Evolutionary conservation across 1,140 invertebrate genomes (phyloP).

Genomic region (Artemia franciscana): DNA sequence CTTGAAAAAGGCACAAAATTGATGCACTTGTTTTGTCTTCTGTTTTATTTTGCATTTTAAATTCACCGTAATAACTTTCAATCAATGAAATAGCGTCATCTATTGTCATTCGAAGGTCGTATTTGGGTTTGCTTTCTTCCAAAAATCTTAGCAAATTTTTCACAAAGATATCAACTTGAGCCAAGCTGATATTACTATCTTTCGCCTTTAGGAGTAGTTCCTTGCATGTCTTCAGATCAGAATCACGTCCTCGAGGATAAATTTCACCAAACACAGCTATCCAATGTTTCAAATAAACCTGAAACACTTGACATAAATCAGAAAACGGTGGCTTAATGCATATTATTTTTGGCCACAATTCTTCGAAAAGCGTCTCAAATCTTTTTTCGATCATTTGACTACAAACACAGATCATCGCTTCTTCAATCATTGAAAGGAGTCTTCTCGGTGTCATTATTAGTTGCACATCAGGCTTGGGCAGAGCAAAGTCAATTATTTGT

Average conservation of each 20-base stretch:
- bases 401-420: not conserved
- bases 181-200: not conserved
- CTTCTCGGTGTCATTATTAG: not conserved
- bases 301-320: not conserved
- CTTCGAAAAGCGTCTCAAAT: not conserved
- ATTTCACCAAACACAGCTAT: not conserved
- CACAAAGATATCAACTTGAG: not conserved
- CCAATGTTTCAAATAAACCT: not conserved
- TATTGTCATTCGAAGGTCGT: not conserved
- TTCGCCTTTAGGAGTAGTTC: not conserved
- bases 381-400: not conserved
- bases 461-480: not conserved
- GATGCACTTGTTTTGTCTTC: not conserved
- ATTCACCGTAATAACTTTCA: not conserved
- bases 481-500: not conserved
- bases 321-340: not conserved
- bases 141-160: not conserved
- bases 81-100: not conserved
- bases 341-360: not conserved
- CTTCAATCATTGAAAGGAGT: not conserved
- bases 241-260: not conserved
- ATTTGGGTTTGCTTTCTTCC: not conserved
- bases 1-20: not conserved
- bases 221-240: not conserved
- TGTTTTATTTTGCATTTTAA: not conserved